Conservation (phyloP, 2,888 invertebrate species). For the Xestia sexstrigata region DNA sequence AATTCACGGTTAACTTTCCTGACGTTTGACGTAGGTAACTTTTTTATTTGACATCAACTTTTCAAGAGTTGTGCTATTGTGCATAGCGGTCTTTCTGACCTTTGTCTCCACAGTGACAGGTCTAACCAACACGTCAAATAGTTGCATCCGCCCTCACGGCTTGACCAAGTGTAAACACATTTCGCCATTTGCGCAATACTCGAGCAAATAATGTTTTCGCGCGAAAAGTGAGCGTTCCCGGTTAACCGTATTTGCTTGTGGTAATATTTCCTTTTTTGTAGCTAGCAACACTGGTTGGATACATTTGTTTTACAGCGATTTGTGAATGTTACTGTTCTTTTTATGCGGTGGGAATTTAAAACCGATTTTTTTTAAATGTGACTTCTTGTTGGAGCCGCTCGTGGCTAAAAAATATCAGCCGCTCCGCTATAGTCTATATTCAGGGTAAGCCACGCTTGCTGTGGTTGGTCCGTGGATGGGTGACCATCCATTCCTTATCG, state of each 20-base stretch:
- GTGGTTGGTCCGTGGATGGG: not conserved
- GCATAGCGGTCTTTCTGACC: slow-evolving; percentile 10
- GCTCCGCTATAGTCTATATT: not conserved
- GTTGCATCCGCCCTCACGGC: slow-evolving; percentile 41
- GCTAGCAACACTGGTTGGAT: slow-evolving; percentile 42
- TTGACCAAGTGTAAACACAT: slow-evolving; percentile 25
- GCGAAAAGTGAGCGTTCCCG: slow-evolving; percentile 44
- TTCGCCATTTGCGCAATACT: slow-evolving; percentile 32
- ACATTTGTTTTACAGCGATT: slow-evolving; percentile 30
- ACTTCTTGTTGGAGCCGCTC: not conserved
- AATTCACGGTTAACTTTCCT: not conserved
- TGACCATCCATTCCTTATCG: not conserved
- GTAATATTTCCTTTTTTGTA: slow-evolving; percentile 48
- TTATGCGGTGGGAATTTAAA: slow-evolving; percentile 24
- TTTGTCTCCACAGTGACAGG: not conserved
- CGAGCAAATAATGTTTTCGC: slow-evolving; percentile 48
- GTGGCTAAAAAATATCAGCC: not conserved
- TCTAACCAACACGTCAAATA: slow-evolving; percentile 54
- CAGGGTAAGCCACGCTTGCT: not conserved
- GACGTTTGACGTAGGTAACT: not conserved
- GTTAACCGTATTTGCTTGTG: slow-evolving; percentile 43
- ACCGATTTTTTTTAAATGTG: not conserved
- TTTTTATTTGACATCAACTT: not conserved
- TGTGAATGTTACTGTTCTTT: not conserved
- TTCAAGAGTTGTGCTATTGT: not conserved